Evolutionary conservation across 2,797 vertebrate genomes (phyloP).

Genomic region (Odontamblyopus rebecca): DNA sequence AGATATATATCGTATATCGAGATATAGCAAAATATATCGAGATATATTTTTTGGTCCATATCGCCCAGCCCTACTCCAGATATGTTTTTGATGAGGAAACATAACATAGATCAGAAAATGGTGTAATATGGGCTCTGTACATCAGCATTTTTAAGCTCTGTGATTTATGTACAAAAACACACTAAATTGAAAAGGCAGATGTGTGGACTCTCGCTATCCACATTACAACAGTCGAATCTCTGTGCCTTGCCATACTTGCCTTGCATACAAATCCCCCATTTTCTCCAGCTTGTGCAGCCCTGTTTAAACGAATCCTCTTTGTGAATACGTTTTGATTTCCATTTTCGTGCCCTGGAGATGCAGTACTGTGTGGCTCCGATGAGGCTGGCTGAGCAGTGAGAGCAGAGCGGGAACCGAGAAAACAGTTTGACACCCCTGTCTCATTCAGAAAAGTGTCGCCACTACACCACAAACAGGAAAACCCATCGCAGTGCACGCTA

Average conservation of each 20-base stretch:
- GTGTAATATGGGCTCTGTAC: too few species aligned
- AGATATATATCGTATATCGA: too few species aligned
- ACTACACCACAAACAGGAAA: neutral
- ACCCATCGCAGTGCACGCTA: neutral
- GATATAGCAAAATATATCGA: too few species aligned
- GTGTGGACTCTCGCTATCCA: neutral
- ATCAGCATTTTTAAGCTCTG: too few species aligned
- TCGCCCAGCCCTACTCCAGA: too few species aligned
- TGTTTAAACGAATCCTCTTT: conserved; percentile 1
- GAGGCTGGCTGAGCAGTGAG: conserved; percentile 11
- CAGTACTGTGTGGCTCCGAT: neutral
- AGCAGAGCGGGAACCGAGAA: conserved; percentile 33
- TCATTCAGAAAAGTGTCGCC: conserved; percentile 1
- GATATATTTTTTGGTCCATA: too few species aligned
- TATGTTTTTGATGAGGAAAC: too few species aligned
- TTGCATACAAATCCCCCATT: neutral
- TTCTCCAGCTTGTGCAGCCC: neutral
- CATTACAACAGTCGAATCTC: neutral
- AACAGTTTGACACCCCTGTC: conserved; percentile 45
- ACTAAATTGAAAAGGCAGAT: neutral
- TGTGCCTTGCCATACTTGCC: neutral
- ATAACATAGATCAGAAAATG: too few species aligned
- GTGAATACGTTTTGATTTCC: conserved; percentile 2
- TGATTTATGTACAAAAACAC: too few species aligned
- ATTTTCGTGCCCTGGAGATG: conserved; percentile 2